Conservation (phyloP, 2,113 vertebrate genomes). For the Peromyscus leucopus region DNA sequence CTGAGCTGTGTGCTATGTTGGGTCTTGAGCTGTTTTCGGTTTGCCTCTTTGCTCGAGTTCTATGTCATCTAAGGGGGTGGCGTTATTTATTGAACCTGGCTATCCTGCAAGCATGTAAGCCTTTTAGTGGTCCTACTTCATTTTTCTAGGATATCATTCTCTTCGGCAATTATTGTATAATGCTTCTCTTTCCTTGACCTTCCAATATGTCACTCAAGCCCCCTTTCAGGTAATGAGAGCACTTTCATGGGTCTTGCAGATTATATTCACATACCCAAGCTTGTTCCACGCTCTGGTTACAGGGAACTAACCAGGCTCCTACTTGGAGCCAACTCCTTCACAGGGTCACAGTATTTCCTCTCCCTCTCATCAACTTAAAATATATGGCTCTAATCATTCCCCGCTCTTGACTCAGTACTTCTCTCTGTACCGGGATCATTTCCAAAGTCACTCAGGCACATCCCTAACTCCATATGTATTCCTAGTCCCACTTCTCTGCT, state of each 20-base stretch:
- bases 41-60: constrained; percentile 42
- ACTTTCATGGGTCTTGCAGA: background rate
- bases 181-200: background rate
- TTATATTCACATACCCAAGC: background rate
- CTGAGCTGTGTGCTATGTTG: background rate
- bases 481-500: background rate
- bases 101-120: background rate
- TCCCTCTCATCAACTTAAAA: background rate
- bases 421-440: background rate
- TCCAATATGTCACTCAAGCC: background rate
- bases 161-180: background rate
- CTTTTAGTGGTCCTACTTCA: background rate
- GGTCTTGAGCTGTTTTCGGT: constrained; percentile 1
- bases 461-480: background rate
- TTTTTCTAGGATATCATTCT: constrained; percentile 39
- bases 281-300: background rate
- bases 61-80: background rate
- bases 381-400: background rate
- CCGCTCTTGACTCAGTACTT: background rate
- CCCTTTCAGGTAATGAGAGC: background rate
- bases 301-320: background rate
- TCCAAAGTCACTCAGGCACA: background rate
- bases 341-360: background rate
- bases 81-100: background rate
- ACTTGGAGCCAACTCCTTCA: background rate